Percentiles rank a stretch among this genome's conserved stretches.
These are phyloP conservation scores for Saimiri boliviensis DNA, from an alignment of 2,113 vertebrate species.

Conservation along the genomic window DNA sequence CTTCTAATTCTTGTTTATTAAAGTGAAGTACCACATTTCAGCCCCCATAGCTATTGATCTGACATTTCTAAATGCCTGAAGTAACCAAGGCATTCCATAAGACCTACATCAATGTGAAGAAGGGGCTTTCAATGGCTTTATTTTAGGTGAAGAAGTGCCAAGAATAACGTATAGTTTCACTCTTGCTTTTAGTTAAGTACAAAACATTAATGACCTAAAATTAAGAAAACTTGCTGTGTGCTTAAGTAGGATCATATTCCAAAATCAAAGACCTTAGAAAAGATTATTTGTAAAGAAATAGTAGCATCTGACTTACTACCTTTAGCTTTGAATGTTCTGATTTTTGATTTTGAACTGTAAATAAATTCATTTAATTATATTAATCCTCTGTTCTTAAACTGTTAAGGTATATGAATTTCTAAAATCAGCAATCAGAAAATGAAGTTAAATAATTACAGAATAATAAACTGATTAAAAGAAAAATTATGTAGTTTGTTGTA, in stretches of 20 bases:
- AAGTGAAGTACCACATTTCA: background rate
- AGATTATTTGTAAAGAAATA: background rate
- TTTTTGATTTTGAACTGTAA: background rate
- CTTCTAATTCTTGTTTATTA: background rate
- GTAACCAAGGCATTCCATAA: background rate
- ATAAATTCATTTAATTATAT: constrained; percentile 16
- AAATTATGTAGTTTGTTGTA: background rate
- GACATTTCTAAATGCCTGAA: background rate
- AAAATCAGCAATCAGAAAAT: constrained; percentile 27
- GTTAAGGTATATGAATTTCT: background rate
- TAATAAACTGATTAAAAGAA: background rate
- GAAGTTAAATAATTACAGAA: background rate
- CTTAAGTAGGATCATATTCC: background rate
- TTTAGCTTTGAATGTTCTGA: background rate
- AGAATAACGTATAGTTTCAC: background rate
- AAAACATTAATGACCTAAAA: background rate
- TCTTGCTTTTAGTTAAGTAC: background rate
- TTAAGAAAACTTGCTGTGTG: background rate
- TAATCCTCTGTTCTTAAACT: background rate
- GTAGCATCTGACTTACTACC: background rate
- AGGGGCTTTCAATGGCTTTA: background rate
- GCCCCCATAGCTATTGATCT: background rate
- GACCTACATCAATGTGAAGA: background rate
- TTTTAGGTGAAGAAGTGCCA: background rate
- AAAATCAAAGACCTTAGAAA: background rate